Base-by-base conservation (phyloP, 2,113 vertebrate species). In the Ornithorhynchus anatinus region DNA sequence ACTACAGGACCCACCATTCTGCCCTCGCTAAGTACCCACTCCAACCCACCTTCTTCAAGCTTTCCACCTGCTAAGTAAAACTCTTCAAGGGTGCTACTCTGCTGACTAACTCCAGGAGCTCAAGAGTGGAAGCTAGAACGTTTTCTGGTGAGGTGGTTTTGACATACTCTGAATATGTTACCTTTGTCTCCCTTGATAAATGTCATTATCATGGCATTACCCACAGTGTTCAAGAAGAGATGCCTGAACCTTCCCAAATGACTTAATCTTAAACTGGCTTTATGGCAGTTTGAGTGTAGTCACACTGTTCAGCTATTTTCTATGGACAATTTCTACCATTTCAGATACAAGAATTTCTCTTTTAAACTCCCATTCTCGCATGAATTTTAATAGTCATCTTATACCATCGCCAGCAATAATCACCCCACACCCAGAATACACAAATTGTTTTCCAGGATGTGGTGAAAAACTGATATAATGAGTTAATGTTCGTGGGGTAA, bases 321-420 rank as follows among this genome's bases (percentile, higher is more conserved):
- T 42, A 16, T 39, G 37, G 61, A 47, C 52, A 13, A 61, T 66
- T 56, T 73, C 32, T 35, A 69, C 72, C 12, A 42, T 10, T 48
- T 25, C 23, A 45, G 7, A 4, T 17, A 27, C 11, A 44, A 15
- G n/a, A 35, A 42, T 51, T 57, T 43, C 45, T 6, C 10, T 20
- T 40, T 65, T 47, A 56, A n/a, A 47, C 33, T n/a, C 1, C 39
- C 20, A 44, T 0, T 67, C 17, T 48, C 25, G 56, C 19, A 37
- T 25, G 63, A 1, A 4, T 76, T 65, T 80, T 76, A 51, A 35
- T 59, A 59, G 57, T 31, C 52, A 8, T 42, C 54, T 59, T 37
- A 29, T 44, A 63, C 1, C 32, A 32, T 44, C 22, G 19, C 19
- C 37, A 47, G n/a, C 39, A 5, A 45, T 37, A 47, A 45, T 10